These are phyloP conservation scores for Micromys minutus DNA, from an alignment of 2,113 vertebrate species.

Conservation along the genomic window DNA sequence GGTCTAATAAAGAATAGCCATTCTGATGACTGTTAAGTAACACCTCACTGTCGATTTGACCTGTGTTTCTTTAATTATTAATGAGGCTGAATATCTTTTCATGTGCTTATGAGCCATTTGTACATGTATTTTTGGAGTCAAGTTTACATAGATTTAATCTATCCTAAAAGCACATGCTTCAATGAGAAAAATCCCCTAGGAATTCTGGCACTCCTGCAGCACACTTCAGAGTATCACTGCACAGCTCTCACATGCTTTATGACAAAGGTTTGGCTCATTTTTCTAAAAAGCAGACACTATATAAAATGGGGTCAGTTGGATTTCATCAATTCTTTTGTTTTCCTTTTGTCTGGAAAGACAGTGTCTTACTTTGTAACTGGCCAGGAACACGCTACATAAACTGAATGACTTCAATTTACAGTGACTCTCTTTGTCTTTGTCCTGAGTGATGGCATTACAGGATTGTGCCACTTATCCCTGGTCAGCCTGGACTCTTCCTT, in stretches of 20 bases:
- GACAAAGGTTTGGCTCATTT: slow-evolving; percentile 56
- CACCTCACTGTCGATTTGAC: not conserved
- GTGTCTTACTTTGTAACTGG: not conserved
- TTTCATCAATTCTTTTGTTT: slow-evolving; percentile 7
- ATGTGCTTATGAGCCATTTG: not conserved
- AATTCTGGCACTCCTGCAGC: slow-evolving; percentile 38
- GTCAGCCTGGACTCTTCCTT: not conserved
- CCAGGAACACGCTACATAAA: not conserved
- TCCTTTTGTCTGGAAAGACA: not conserved
- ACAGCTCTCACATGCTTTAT: not conserved
- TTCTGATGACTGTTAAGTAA: not conserved
- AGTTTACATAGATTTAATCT: not conserved
- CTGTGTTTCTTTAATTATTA: not conserved
- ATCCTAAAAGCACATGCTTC: slow-evolving; percentile 32
- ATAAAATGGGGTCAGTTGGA: slow-evolving; percentile 20
- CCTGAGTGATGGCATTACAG: not conserved
- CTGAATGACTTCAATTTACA: not conserved
- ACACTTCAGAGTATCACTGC: not conserved
- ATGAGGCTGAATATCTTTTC: not conserved
- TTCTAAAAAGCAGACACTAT: slow-evolving; percentile 35
- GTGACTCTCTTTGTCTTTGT: not conserved
- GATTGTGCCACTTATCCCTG: not conserved
- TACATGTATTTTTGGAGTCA: not conserved
- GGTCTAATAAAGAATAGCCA: not conserved
- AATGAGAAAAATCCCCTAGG: slow-evolving; percentile 33